Evolutionary conservation across 2,888 invertebrate genomes (phyloP), one percentile per base, ranked within the genome.

Genomic region (Ennomos fuscantarius): DNA sequence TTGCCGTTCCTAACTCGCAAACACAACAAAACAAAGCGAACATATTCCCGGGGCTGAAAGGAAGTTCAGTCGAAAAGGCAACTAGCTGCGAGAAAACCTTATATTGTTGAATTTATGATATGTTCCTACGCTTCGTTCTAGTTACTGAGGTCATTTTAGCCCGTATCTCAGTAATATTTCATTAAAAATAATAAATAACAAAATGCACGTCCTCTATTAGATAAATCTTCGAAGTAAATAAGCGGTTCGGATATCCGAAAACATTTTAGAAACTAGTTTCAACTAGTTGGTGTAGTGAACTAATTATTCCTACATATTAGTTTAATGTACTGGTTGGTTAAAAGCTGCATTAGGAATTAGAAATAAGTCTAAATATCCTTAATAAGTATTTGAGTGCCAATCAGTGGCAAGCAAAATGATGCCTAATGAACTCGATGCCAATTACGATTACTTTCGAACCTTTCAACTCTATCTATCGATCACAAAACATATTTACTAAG

Each of bases 21-120:
- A 86, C 87, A 89, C 78, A 90, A 90, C 89, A 90, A 86, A 88
- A 89, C 87, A 87, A 86, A 78, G 80, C 79, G 84, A 87, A 85
- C 89, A 87, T 85, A 87, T 89, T 87, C 87, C 84, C 86, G 78
- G 78, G 75, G 78, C 78, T 80, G 81, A 82, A 85, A 86, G 89
- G 87, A 88, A 89, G 86, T 87, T 88, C 85, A 83, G 83, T 86
- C 82, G 84, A 87, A 87, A 87, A 87, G 85, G 86, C 87, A 87
- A 89, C 88, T 87, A 83, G 84, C 84, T 83, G 81, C 79, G 82
- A 79, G 82, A 82, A 82, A 87, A 84, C 86, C 86, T 85, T 87
- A 86, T 87, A 87, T 85, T 87, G 83, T 83, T 77, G 73, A 87
- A 90, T 89, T 90, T 90, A 89, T 87, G 86, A 87, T 84, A 85